Conservation (phyloP, 2,113 vertebrate genomes). For the Garra rufa region DNA sequence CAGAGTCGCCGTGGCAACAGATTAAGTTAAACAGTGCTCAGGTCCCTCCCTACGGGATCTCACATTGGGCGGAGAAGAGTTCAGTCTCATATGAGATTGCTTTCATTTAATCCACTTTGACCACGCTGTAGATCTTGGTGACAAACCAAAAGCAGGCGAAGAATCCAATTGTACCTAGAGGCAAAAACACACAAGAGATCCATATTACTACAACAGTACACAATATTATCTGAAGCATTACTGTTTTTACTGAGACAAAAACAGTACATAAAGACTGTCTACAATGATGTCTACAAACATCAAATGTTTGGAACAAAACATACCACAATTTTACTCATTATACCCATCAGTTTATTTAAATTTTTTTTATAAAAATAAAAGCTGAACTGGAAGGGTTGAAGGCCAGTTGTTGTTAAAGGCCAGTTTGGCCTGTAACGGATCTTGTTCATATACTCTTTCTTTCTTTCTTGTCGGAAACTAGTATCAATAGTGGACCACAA, state of each 20-base stretch:
- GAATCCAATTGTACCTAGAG: constrained; percentile 95
- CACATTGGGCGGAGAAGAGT: constrained; percentile 11
- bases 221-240: background rate
- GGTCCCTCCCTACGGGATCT: background rate
- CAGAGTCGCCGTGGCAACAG: background rate
- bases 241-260: background rate
- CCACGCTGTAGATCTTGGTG: constrained; percentile 99
- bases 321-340: background rate
- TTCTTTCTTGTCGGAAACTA: too few species aligned
- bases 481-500: too few species aligned
- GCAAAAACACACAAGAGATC: background rate
- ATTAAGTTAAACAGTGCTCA: constrained; percentile 21
- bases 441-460: too few species aligned
- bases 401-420: too few species aligned
- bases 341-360: background rate
- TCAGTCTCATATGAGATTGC: constrained; percentile 25
- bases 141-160: constrained; percentile 99
- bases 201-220: background rate
- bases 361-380: background rate
- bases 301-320: background rate
- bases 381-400: background rate
- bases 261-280: background rate
- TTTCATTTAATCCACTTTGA: constrained; percentile 90
- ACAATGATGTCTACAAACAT: background rate
- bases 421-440: too few species aligned